Conservation (phyloP, 2,888 invertebrate genomes). For the Leucophenga maculata region DNA sequence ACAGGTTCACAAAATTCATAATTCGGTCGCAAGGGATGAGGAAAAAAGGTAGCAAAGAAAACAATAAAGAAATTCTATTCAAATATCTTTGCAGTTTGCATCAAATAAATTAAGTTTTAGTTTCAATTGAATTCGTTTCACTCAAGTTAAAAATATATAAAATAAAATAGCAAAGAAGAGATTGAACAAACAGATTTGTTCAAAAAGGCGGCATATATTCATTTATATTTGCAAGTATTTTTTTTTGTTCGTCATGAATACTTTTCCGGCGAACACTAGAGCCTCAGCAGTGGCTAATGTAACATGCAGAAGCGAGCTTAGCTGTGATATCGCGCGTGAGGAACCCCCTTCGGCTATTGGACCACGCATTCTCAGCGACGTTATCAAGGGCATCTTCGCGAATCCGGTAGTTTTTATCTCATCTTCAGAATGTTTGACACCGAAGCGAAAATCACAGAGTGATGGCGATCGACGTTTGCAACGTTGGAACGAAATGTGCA, state of each 20-base stretch:
- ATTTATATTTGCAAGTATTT: too few species aligned
- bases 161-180: background rate
- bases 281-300: too few species aligned
- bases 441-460: background rate
- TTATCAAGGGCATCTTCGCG: constrained; percentile 35
- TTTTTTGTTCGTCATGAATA: too few species aligned
- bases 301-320: too few species aligned
- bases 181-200: background rate
- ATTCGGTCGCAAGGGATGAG: background rate
- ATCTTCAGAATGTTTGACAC: background rate
- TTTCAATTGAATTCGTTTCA: background rate
- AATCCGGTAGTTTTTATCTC: background rate
- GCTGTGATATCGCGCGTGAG: too few species aligned
- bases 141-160: background rate
- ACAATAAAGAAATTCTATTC: background rate
- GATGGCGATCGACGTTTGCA: constrained; percentile 57
- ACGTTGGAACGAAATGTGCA: constrained; percentile 54
- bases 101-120: too few species aligned
- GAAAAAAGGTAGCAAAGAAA: background rate
- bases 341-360: background rate
- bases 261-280: too few species aligned
- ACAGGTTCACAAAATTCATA: background rate
- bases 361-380: constrained; percentile 4
- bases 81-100: too few species aligned
- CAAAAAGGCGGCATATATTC: too few species aligned